Base-by-base conservation (phyloP, 2,113 vertebrate genomes). In the Brachyhypopomus occidentalis region DNA sequence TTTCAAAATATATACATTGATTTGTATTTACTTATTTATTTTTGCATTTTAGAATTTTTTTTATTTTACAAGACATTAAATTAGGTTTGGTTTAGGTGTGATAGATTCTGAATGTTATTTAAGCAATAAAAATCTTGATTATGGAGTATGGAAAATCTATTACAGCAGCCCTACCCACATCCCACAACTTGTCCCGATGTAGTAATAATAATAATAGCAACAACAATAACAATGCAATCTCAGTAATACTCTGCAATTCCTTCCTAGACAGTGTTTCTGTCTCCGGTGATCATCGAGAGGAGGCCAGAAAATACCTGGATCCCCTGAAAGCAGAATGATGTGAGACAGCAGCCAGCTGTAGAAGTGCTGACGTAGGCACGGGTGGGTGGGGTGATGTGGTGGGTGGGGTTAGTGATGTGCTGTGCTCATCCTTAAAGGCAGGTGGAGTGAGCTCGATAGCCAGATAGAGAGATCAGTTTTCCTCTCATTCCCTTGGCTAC, bases 321-420 rank as follows among this genome's bases (percentile, higher is more conserved):
- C 83, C 85, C 84, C 86, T 83, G 86, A 75, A 69, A 70, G 4
- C 64, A 60, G 77, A 20, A 2, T 88, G 87, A 89, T 87, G 81
- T 67, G 77, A 89, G 87, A 83, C 83, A 86, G 83, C 83, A 80
- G 82, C 81, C 12, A 25, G 36, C 79, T 56, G 76, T 69, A 52
- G 89, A 89, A 89, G 73, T 87, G 86, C 89, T 85, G 89, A 90
- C 87, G 85, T 80, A 85, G 83, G 85, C 86, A 78, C 52, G 64
- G 27, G 59, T 62, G 30, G 70, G 59, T 60, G 83, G 83, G 80
- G 81, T 59, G 58, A 7, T 2, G 41, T 23, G 62, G 89, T 52
- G 82, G 85, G 81, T 73, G 72, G 22, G 30, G 83, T 82, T 86
- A 89, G 84, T 74, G 71, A 85, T 89, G 89, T 77, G 66, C 38